Base-by-base conservation (phyloP, 1,140 invertebrate genomes). In the Linepithema humile region DNA sequence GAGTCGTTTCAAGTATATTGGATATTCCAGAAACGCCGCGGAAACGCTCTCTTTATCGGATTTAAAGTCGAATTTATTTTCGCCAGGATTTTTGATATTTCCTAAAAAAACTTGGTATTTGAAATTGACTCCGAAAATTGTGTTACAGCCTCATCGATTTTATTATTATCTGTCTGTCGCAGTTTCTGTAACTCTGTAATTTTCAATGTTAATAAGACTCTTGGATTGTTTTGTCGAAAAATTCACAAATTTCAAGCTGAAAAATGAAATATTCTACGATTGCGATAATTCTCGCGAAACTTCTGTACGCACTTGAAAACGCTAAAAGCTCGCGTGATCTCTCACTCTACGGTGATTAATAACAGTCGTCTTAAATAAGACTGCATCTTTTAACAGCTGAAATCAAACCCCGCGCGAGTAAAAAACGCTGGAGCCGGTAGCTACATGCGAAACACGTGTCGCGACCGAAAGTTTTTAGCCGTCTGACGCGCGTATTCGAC, bases 381-480 rank as follows among this genome's bases (percentile, higher is more conserved):
- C 10, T 15, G 35, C 29, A 20, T 80, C 35, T 69, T 80, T 12
- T 69, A 12, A 17, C 5, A 29, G 48, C 48, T 69, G 23, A 26
- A 69, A 78, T 78, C 62, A 29, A 53, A 32, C 23, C 5, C 12
- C 23, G 35, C 17, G 45, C 45, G 1, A 53, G 12, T 70, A 69
- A 69, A n/a, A 69, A 69, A 69, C 65, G 17, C 7, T 40, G 35
- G 62, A 20, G 12, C 48, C 29, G n/a, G 45, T 43, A 40, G 26
- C n/a, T 80, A 80, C 64, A 45, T 70, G 75, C 50, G 35, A 80
- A 57, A 80, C 75, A 80, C 38, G 48, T 80, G 75, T 70, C 26
- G 64, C 64, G 64, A 43, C 7, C 50, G 26, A 23, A 69, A 43
- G 48, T 80, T 80, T 80, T 72, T 73, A 77, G 35, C 15, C 26